Evolutionary conservation across 2,888 invertebrate species (phyloP).

Genomic region (Erebia ligea): DNA sequence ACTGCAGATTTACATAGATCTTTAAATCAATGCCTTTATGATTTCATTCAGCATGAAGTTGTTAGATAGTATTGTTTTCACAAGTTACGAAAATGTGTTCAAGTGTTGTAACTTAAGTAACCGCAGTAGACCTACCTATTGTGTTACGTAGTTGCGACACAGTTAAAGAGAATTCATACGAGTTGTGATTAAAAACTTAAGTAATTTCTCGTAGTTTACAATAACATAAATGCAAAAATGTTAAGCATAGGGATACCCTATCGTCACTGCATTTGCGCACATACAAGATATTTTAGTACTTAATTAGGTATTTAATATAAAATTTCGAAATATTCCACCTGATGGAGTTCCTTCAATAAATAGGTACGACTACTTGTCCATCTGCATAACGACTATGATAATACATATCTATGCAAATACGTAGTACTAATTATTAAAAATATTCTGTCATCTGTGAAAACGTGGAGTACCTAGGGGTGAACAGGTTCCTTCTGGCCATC

Average conservation of each 20-base stretch:
- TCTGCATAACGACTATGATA: no score
- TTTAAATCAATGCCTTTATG: conserved; percentile 17
- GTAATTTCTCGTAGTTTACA: conserved; percentile 2
- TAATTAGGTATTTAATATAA: no score
- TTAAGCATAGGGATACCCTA: neutral
- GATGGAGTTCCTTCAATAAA: no score
- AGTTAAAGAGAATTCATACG: conserved; percentile 40
- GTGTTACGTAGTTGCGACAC: conserved; percentile 46
- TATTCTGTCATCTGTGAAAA: no score
- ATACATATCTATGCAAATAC: no score
- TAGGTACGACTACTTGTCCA: no score
- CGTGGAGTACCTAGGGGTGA: no score
- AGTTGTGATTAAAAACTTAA: neutral
- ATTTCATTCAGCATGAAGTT: conserved; percentile 29
- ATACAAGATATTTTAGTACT: no score
- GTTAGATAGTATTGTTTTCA: conserved; percentile 43
- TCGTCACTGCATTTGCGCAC: no score
- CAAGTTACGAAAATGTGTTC: conserved; percentile 44
- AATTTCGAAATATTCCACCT: no score
- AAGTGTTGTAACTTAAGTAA: conserved; percentile 44
- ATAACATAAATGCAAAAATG: neutral
- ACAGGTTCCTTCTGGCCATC: no score
- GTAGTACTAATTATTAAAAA: no score
- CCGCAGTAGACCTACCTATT: conserved; percentile 43
- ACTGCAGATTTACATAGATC: conserved; percentile 16